phyloP scores from a whole-genome alignment of 1,140 invertebrate genomes.

The Zaprionus nigranus region DNA sequence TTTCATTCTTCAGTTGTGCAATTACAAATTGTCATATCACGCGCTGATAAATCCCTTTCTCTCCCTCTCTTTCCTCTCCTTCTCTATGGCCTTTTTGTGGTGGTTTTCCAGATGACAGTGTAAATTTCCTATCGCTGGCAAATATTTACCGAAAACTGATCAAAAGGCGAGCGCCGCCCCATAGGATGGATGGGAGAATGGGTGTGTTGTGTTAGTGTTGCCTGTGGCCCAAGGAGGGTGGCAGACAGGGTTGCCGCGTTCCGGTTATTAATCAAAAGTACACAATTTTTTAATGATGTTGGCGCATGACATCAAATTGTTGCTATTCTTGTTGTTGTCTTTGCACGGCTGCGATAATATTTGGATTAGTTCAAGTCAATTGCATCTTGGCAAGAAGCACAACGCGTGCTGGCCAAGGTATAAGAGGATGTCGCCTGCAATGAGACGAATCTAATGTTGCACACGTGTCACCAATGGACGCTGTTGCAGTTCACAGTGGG shows the following conservation, averaged over 20 bases:
- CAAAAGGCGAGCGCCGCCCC: slow-evolving; percentile 60
- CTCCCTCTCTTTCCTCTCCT: not conserved
- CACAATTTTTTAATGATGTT: slow-evolving; percentile 79
- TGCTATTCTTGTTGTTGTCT: slow-evolving; percentile 49
- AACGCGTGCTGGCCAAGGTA: slow-evolving; percentile 54
- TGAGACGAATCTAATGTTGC: slow-evolving; percentile 79
- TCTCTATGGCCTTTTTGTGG: slow-evolving; percentile 1
- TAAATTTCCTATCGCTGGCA: slow-evolving; percentile 59
- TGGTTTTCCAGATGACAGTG: slow-evolving; percentile 43
- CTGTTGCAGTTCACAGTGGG: slow-evolving; percentile 55
- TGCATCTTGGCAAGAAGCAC: slow-evolving; percentile 61
- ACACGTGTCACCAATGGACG: slow-evolving; percentile 64
- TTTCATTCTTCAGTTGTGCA: slow-evolving; percentile 31
- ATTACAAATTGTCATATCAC: slow-evolving; percentile 62
- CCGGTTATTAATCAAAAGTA: slow-evolving; percentile 78
- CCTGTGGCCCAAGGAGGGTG: not conserved
- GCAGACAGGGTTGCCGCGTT: slow-evolving; percentile 36
- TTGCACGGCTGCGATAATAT: slow-evolving; percentile 76
- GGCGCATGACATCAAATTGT: slow-evolving; percentile 54
- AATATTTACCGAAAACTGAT: slow-evolving; percentile 73
- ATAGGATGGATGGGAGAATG: not conserved
- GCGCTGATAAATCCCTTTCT: slow-evolving; percentile 50
- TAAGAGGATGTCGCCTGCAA: slow-evolving; percentile 40
- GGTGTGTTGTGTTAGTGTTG: not conserved
- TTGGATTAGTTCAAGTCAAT: slow-evolving; percentile 83